phyloP scores from a whole-genome alignment of 2,888 invertebrate species.

The Cephus nigrinus region DNA sequence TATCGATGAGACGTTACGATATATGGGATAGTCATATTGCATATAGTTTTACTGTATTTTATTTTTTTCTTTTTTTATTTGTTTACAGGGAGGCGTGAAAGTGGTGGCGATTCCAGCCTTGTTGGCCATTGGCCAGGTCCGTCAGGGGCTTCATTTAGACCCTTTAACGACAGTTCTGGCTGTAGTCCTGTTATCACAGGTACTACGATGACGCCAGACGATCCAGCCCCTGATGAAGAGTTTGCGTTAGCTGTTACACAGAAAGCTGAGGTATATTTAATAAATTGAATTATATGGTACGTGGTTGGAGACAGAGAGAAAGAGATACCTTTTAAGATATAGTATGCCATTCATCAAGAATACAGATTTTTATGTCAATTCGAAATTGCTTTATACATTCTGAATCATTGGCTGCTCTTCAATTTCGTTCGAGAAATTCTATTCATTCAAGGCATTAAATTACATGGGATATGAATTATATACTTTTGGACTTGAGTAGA shows the following conservation, averaged over 20 bases:
- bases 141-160: constrained; percentile 28
- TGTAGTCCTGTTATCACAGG: constrained; percentile 37
- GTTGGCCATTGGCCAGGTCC: constrained; percentile 35
- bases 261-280: constrained; percentile 44
- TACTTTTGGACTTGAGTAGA: background rate
- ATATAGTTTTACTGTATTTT: background rate
- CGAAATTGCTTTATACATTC: background rate
- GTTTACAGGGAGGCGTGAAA: constrained; percentile 50
- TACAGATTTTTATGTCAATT: background rate
- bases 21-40: background rate
- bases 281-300: background rate
- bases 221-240: constrained; percentile 52
- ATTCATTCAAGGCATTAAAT: background rate
- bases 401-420: background rate
- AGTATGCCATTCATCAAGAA: background rate
- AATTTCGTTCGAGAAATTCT: background rate
- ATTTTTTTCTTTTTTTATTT: background rate
- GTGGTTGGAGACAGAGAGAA: background rate
- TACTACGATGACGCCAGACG: constrained; percentile 54
- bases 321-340: background rate
- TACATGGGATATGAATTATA: background rate
- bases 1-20: background rate
- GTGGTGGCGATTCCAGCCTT: constrained; percentile 39
- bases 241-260: constrained; percentile 46
- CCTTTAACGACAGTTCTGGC: constrained; percentile 35